Evolutionary conservation across 2,113 vertebrate genomes (phyloP), one percentile per base, ranked within the genome.

Genomic region (Cervus canadensis): DNA sequence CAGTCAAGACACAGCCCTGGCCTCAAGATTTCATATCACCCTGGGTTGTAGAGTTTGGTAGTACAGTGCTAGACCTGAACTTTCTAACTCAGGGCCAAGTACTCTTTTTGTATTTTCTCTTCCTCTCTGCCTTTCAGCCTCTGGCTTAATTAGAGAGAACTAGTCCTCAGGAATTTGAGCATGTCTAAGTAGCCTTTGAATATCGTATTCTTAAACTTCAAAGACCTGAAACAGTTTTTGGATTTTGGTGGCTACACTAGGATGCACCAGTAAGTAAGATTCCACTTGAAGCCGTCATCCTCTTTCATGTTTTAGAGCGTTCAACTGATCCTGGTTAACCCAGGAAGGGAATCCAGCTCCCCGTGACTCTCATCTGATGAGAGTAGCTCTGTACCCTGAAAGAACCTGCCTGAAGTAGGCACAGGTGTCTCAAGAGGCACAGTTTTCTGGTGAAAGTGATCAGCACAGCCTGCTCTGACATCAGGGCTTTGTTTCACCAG

Each of bases 401-500:
- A 33, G 10, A 25, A 43, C 59, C 11, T 40, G 23, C 40, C 28
- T 43, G 15, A 21, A 52, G 48, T 87, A 91, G 52, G 11, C 19
- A 78, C 1, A 5, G 5, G 48, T 95, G 21, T 93, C 60, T 94
- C 59, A 74, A 54, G 30, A 76, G 94, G 43, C 74, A 50, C 14
- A 56, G 13, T 36, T 86, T 86, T 95, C 76, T 93, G 52, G 21
- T 52, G 12, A 86, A 95, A 89, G 45, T 28, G 28, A 71, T 71
- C 54, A 95, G 88, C 50, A 36, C 14, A 79, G 60, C 16, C 3
- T 50, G 15, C 96, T 98, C 88, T 95, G 96, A 98, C 94, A 98
- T 91, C 94, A 97, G 96, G 95, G 90, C 90, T 98, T 98, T 98
- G 97, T 98, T 98, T 98, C 97, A 92, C 97, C 95, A 98, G 96